A percentile compares a stretch with the other conserved stretches of the same genome.
These are phyloP conservation scores for Camelus bactrianus DNA, from an alignment of 2,113 vertebrate genomes.

Conservation along the genomic window DNA sequence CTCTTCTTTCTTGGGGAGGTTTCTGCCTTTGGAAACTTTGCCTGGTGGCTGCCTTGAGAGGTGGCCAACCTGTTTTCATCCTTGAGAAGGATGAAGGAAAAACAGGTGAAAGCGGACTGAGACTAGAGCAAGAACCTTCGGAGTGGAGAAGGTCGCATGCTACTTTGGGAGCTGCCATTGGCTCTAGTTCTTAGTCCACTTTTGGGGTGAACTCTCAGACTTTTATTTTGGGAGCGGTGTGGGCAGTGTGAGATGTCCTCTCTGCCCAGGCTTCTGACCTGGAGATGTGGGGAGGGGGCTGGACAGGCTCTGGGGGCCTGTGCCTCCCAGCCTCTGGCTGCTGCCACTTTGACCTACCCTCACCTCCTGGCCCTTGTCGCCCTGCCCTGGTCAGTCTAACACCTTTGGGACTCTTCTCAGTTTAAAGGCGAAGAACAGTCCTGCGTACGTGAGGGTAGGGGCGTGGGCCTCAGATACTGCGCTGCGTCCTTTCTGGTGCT, in stretches of 20 bases:
- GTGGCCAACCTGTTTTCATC: background rate
- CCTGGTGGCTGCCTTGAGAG: background rate
- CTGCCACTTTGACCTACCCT: background rate
- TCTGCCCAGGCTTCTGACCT: background rate
- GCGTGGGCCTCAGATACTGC: background rate
- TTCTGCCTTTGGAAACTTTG: background rate
- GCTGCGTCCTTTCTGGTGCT: background rate
- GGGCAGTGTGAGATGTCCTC: rapidly evolving
- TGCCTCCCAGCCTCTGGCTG: background rate
- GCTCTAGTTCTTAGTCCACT: rapidly evolving
- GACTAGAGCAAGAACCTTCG: background rate
- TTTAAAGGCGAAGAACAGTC: background rate
- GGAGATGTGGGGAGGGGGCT: background rate
- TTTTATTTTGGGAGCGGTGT: background rate
- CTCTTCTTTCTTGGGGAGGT: background rate
- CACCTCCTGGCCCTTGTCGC: background rate
- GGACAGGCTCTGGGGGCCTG: background rate
- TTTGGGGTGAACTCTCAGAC: background rate
- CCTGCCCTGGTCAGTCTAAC: background rate
- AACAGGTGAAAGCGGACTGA: background rate
- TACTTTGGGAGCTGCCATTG: background rate
- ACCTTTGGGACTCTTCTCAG: background rate
- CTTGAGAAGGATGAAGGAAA: background rate
- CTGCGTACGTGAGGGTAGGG: background rate
- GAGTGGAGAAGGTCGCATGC: background rate